phyloP scores from a whole-genome alignment of 2,113 vertebrate genomes.

The Platichthys flesus region DNA sequence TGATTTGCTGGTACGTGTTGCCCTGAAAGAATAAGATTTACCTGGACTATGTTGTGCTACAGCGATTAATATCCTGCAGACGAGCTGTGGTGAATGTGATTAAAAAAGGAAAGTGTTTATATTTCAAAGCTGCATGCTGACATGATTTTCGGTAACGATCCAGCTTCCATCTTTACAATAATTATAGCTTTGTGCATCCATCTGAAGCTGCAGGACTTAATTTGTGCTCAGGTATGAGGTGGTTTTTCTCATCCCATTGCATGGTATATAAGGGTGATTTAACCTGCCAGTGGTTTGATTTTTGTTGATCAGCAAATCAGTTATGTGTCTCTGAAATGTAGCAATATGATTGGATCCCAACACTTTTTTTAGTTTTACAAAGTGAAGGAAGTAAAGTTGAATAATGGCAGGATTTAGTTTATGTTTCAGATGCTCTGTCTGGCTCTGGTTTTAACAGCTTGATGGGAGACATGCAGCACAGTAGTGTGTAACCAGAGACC shows the following conservation, averaged over 20 bases:
- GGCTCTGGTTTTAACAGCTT: constrained; percentile 14
- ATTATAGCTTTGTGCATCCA: background rate
- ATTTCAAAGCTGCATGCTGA: constrained; percentile 37
- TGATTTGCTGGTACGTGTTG: background rate
- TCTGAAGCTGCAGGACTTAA: constrained; percentile 12
- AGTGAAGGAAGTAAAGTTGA: constrained; percentile 3
- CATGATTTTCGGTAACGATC: constrained; percentile 4
- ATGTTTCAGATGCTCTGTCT: constrained; percentile 15
- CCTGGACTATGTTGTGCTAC: background rate
- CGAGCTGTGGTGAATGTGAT: background rate
- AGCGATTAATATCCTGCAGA: background rate
- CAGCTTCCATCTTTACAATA: constrained; percentile 18
- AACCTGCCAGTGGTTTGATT: constrained; percentile 2
- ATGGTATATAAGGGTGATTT: constrained; percentile 9
- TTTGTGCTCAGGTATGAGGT: constrained; percentile 15
- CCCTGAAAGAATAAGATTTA: background rate
- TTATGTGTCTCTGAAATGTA: constrained; percentile 1
- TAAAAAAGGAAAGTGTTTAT: background rate
- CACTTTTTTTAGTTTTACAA: background rate
- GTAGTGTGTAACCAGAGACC: constrained; percentile 1
- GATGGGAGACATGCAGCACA: constrained; percentile 1
- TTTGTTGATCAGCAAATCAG: constrained; percentile 10
- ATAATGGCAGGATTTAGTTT: background rate
- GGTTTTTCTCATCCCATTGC: constrained; percentile 5
- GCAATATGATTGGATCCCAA: constrained; percentile 22